Evolutionary conservation across 2,888 invertebrate species (phyloP).

Genomic region (Carpatolechia fugitivella): DNA sequence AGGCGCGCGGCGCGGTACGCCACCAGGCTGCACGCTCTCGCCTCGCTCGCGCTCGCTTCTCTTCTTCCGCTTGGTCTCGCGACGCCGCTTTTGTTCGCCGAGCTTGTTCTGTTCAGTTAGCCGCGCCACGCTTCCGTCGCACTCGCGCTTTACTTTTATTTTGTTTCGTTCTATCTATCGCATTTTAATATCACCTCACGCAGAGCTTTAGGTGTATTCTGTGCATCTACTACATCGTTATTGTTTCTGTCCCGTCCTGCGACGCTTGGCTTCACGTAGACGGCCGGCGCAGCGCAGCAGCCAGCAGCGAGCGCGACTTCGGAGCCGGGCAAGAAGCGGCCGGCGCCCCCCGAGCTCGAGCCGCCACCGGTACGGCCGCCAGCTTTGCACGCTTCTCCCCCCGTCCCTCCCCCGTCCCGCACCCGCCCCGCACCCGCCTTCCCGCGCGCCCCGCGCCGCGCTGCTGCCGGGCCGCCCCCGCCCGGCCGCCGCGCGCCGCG

Average conservation of each 20-base stretch:
- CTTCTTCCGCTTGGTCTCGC: conserved; percentile 74
- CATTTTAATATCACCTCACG: conserved; percentile 73
- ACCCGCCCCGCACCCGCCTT: conserved; percentile 49
- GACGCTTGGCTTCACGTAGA: conserved; percentile 79
- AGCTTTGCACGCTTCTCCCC: conserved; percentile 83
- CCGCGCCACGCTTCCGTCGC: conserved; percentile 78
- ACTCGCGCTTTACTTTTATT: conserved; percentile 78
- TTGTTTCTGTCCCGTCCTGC: conserved; percentile 79
- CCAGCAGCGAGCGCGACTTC: conserved; percentile 82
- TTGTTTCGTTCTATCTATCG: conserved; percentile 74
- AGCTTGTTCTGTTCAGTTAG: conserved; percentile 73
- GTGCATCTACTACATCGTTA: conserved; percentile 80
- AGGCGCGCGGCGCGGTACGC: conserved; percentile 96
- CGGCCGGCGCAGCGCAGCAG: conserved; percentile 80
- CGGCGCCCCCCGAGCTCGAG: conserved; percentile 82
- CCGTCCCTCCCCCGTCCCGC: conserved; percentile 42
- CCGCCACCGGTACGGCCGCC: conserved; percentile 94
- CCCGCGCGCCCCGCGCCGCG: conserved; percentile 40
- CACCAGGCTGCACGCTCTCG: conserved; percentile 81
- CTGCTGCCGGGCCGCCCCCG: conserved; percentile 44
- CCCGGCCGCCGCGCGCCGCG: conserved; percentile 43
- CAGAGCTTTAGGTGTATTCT: conserved; percentile 79
- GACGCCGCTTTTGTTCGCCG: conserved; percentile 76
- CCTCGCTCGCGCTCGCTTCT: conserved; percentile 73
- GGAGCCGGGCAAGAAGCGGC: conserved; percentile 97